Evolutionary conservation across 2,888 invertebrate genomes (phyloP), one percentile per base, ranked within the genome.

Genomic region (Cinara cedri): DNA sequence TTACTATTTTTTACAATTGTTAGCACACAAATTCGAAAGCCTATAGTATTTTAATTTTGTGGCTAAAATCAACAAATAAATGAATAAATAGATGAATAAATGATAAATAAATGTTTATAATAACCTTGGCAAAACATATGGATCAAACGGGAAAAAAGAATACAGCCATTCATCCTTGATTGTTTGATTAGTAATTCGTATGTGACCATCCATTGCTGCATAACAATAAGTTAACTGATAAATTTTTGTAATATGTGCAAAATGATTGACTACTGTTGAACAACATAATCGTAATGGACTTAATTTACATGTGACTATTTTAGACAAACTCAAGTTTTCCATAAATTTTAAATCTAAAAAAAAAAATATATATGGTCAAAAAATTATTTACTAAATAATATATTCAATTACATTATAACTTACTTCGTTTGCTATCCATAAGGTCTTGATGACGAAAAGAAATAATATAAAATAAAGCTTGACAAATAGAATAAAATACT

Each of bases 211-310:
- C 55, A 97, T 91, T 68, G 97, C 90, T 0, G 95, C 90, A 85
- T 95, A 94, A 86, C 97, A 97, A 86, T 97, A 97, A 0, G 93
- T 95, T 74, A 98, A 88, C 85, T 97, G 97, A 85, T 96, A 93
- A 11, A 91, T 89, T 71, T 93, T 89, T 0, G 94, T 92, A 1
- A 95, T 90, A 0, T 92, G 90, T 0, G 95, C 92, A 86, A 96
- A 96, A 24, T 92, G 91, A 82, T 92, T 90, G 0, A 91, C 91
- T 21, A 96, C 91, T 1, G 91, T 90, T 0, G 91, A 89, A 55
- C 92, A 89, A 85, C 97, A 96, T 1, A 92, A 90, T 75, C 92
- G 89, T 24, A 98, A 87, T 0, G 98, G 98, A 87, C 98, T 98
- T 81, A 98, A 88, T 49, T 90, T 88, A 83, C 93, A 92, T 0